Base-by-base conservation (phyloP, 2,888 invertebrate genomes). In the Dorcus parallelipipedus region DNA sequence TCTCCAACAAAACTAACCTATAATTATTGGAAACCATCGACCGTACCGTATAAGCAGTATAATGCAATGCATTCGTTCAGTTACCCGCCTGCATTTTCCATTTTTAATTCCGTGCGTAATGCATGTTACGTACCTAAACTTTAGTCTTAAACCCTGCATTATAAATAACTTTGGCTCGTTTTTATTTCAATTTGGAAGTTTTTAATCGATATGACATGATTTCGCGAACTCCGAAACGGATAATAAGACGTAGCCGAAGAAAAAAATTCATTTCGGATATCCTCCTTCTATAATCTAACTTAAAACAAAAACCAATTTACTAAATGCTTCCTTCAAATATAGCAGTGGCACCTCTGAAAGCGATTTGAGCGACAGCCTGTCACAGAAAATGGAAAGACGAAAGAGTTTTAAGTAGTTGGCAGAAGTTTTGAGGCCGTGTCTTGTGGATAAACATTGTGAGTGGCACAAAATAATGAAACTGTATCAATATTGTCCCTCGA, bases 371-470 rank as follows among this genome's bases (percentile, higher is more conserved):
- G 77, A 78, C 78, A 77, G 76, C 64, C 76, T 78, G 78, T 78
- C 78, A 78, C 72, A 69, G 70, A 71, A 73, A 76, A 75, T 76
- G 75, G 76, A 73, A 77, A 76, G 76, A 74, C 75, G 77, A 77
- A 77, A 77, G 77, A 77, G 77, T 78, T 78, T 78, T 78, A 78
- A 78, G 77, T 77, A 78, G 77, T 77, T 77, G 72, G 74, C 73
- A 72, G 74, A 77, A 78, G 76, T 78, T 78, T 67, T 71, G 72
- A 73, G 71, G 71, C 70, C 71, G 68, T 71, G 73, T 73, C 72
- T 71, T 69, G 64, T 65, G 73, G 74, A 74, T 75, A 75, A 76
- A 76, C 73, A 76, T 74, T 74, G 69, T 73, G 72, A 72, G 70
- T 74, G 73, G 73, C 72, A 71, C 70, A 71, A 69, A 67, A 71